Percentiles rank a stretch among this genome's conserved stretches.
Evolutionary conservation across 2,888 invertebrate genomes (phyloP).

Genomic region (Pterostichus madidus): DNA sequence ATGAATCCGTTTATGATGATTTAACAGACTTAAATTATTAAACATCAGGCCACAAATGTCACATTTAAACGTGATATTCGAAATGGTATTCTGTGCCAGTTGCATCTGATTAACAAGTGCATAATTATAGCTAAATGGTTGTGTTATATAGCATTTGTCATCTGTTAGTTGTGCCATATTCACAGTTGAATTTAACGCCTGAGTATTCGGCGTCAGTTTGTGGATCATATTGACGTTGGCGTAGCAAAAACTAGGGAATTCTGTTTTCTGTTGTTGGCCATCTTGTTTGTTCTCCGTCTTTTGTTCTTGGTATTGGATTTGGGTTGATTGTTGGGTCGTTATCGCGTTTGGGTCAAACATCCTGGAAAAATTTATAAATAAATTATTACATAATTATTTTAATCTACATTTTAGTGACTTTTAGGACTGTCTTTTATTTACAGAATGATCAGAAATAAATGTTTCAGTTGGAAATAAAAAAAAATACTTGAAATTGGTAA

Average conservation of each 20-base stretch:
- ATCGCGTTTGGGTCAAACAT: conserved; percentile 78
- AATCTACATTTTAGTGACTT: too few relatives aligned
- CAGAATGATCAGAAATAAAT: too few relatives aligned
- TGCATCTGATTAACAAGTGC: conserved; percentile 92
- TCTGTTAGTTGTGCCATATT: conserved; percentile 85
- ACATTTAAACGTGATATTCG: conserved; percentile 92
- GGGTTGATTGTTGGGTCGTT: conserved; percentile 74
- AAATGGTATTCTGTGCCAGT: conserved; percentile 86
- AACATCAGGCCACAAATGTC: conserved; percentile 93
- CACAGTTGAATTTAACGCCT: conserved; percentile 78
- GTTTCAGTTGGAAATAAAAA: too few relatives aligned
- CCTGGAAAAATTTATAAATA: conserved; percentile 59
- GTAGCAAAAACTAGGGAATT: conserved; percentile 87
- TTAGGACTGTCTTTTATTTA: too few relatives aligned
- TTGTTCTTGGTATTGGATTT: conserved; percentile 73
- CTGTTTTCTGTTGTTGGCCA: conserved; percentile 74
- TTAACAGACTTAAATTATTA: conserved; percentile 88
- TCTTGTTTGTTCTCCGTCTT: conserved; percentile 72
- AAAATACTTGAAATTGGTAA: too few relatives aligned
- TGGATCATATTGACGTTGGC: conserved; percentile 85
- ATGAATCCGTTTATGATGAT: conserved; percentile 92
- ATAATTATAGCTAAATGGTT: conserved; percentile 89
- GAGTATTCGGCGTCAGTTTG: conserved; percentile 78
- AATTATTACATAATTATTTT: too few relatives aligned
- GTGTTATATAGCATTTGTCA: conserved; percentile 86